Conservation (phyloP, 2,888 invertebrate species). For the Hetaerina titia region DNA sequence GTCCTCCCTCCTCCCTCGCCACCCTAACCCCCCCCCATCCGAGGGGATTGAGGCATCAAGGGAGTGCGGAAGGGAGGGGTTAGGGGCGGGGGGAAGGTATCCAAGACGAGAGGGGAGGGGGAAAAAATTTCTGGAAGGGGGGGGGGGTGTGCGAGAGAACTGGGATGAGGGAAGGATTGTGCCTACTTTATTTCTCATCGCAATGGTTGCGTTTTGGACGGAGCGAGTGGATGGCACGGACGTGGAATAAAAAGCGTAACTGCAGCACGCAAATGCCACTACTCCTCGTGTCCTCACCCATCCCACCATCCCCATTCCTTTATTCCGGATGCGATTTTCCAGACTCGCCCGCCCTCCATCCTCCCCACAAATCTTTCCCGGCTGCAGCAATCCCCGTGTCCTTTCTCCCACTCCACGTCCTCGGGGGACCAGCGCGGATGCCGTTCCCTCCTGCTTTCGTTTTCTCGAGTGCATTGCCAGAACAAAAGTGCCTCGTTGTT, state of each 20-base stretch:
- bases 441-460: neutral
- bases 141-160: neutral
- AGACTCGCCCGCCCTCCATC: neutral
- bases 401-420: neutral
- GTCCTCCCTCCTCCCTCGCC: neutral
- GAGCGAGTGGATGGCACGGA: conserved; percentile 29
- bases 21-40: neutral
- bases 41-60: conserved; percentile 23
- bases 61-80: neutral
- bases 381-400: neutral
- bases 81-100: neutral
- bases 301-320: conserved; percentile 13
- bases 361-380: neutral
- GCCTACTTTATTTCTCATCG: conserved; percentile 33
- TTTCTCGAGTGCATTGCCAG: conserved; percentile 7
- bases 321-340: conserved; percentile 28
- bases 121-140: neutral
- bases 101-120: neutral
- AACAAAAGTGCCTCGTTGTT: neutral
- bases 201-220: conserved; percentile 35
- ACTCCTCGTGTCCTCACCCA: conserved; percentile 9
- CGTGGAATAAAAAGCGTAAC: conserved; percentile 9
- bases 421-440: neutral
- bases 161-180: conserved; percentile 3
- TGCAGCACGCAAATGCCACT: conserved; percentile 34